Conservation (phyloP, 2,113 vertebrate genomes). For the Carassius auratus region DNA sequence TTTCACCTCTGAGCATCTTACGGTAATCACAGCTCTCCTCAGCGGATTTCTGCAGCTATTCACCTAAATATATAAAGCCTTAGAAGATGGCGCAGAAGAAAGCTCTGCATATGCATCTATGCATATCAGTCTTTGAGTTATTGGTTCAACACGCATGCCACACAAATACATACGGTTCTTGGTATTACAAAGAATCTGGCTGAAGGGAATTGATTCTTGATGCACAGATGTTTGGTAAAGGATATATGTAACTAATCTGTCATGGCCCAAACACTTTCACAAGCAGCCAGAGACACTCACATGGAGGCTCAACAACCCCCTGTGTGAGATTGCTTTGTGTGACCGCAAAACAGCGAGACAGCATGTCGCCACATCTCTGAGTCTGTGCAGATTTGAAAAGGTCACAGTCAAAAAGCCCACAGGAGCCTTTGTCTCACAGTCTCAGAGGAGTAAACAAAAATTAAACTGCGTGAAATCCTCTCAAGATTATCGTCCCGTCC, state of each 20-base stretch:
- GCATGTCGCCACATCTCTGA: slow-evolving; percentile 26
- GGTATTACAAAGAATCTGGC: slow-evolving; percentile 22
- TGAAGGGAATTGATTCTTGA: slow-evolving; percentile 58
- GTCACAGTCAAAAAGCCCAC: slow-evolving; percentile 52
- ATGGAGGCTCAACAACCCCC: slow-evolving; percentile 51
- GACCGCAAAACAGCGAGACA: slow-evolving; percentile 9
- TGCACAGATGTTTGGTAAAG: slow-evolving; percentile 41
- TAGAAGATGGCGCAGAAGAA: slow-evolving; percentile 25
- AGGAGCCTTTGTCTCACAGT: slow-evolving; percentile 54
- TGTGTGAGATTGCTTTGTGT: slow-evolving; percentile 10
- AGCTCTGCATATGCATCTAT: slow-evolving; percentile 39
- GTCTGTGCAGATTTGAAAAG: slow-evolving; percentile 37
- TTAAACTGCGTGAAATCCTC: slow-evolving; percentile 62
- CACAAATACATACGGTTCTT: background rate
- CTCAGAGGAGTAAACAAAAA: slow-evolving; percentile 56
- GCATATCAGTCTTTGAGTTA: background rate
- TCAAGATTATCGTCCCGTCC: slow-evolving; percentile 44
- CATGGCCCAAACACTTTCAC: slow-evolving; percentile 26
- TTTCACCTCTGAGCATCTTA: slow-evolving; percentile 11
- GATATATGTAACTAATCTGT: background rate
- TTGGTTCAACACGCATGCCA: slow-evolving; percentile 51
- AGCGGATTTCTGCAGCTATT: slow-evolving; percentile 23
- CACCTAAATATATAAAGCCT: slow-evolving; percentile 42
- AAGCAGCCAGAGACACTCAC: slow-evolving; percentile 53
- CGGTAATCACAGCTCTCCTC: slow-evolving; percentile 31